phyloP scores from a whole-genome alignment of 2,888 invertebrate species.

The Stenoptilia bipunctidactyla region DNA sequence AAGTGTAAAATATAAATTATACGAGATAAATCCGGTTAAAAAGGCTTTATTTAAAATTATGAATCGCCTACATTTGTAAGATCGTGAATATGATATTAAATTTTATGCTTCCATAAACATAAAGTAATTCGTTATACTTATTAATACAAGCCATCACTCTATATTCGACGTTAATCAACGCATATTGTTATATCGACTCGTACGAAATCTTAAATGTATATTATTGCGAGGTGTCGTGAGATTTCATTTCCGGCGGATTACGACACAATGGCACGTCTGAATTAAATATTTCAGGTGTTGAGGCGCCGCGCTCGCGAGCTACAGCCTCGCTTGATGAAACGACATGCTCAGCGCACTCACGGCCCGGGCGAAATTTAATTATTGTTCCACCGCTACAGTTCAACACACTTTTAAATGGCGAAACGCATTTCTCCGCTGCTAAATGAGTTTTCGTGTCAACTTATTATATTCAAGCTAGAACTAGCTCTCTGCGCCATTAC shows the following conservation, averaged over 20 bases:
- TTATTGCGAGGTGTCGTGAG: constrained; percentile 21
- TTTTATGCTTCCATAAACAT: no score
- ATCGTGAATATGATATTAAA: no score
- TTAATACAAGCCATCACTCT: no score
- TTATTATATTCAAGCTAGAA: constrained; percentile 34
- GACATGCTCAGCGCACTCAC: constrained; percentile 45
- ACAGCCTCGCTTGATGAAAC: constrained; percentile 55
- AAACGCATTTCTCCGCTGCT: constrained; percentile 50
- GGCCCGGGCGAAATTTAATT: constrained; percentile 59
- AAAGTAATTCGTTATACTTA: no score
- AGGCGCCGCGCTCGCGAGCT: constrained; percentile 37
- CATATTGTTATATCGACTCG: constrained; percentile 2
- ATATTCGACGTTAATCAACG: no score
- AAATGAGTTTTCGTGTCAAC: constrained; percentile 48
- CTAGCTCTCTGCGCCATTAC: background rate
- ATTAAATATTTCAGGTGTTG: constrained; percentile 62
- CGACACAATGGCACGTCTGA: constrained; percentile 41
- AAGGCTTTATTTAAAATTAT: no score
- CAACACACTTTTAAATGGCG: constrained; percentile 55
- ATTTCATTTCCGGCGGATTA: constrained; percentile 52
- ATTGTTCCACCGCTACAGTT: constrained; percentile 52
- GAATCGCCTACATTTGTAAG: no score
- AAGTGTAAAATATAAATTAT: no score
- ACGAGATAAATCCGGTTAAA: no score
- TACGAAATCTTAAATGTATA: constrained; percentile 16